Base-by-base conservation (phyloP, 2,113 vertebrate genomes). In the Isichthys henryi region DNA sequence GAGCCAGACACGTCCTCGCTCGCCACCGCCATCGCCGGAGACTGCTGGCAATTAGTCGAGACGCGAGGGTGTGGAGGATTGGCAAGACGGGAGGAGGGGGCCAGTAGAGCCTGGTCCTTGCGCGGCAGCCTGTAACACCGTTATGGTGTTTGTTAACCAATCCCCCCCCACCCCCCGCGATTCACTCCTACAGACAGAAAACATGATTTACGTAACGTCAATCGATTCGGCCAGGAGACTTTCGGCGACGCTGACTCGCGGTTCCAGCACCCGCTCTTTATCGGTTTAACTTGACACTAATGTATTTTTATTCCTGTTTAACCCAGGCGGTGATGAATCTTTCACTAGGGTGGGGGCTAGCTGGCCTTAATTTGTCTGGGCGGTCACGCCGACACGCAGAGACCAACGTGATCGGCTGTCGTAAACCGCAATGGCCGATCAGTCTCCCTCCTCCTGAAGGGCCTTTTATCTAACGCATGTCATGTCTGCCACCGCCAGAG, bases 261-360 rank as follows among this genome's bases (percentile, higher is more conserved):
- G 97, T 96, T 95, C 95, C 95, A 96, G 95, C 96, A 96, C 2
- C 96, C 97, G 97, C 96, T 97, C 97, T 97, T 97, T 97, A 98
- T 98, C 97, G 97, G 97, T 97, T 97, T 96, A 97, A 97, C 97
- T 96, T 97, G 97, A 98, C 97, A 97, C 97, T 97, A 98, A 98
- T 98, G 97, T 96, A 97, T 97, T 97, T 97, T 98, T 96, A 95
- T 95, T 97, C 96, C 96, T 97, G 96, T 97, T 98, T 98, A 98
- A 97, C 97, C 95, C 97, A 94, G 97, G 95, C 96, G 96, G 97
- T 97, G 97, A 98, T 98, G 97, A 98, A 98, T 98, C 96, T 97
- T 96, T 97, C 96, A 96, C 96, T 96, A 96, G 96, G 95, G 96
- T 95, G 95, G 97, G 96, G 96, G 97, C 96, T 94, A 95, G 95